Evolutionary conservation across 2,113 vertebrate genomes (phyloP).

Genomic region (Cisticola juncidis): DNA sequence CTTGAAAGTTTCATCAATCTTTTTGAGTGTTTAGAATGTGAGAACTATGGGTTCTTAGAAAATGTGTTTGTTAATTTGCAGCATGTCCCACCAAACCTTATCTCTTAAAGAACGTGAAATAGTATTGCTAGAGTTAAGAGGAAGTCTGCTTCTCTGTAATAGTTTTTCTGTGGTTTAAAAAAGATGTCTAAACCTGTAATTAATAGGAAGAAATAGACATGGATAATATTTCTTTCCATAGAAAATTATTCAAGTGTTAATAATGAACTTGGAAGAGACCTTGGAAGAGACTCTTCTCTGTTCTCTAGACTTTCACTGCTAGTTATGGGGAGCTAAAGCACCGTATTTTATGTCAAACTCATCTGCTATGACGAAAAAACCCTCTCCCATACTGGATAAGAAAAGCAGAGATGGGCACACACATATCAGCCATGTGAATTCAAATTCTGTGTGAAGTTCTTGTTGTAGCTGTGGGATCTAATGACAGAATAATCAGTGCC

Average conservation of each 20-base stretch:
- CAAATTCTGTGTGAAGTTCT: not conserved
- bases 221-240: not conserved
- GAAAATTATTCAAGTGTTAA: not conserved
- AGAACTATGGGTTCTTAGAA: not conserved
- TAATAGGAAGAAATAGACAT: not conserved
- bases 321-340: not conserved
- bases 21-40: not conserved
- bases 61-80: not conserved
- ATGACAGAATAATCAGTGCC: constrained; percentile 24
- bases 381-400: not conserved
- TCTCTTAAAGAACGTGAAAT: not conserved
- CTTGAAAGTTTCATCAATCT: not conserved
- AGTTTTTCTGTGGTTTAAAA: not conserved
- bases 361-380: not conserved
- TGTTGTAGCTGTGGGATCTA: constrained; percentile 17
- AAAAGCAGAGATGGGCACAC: not conserved
- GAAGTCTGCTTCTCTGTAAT: not conserved
- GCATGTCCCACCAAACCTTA: not conserved
- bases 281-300: not conserved
- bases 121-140: not conserved
- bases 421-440: not conserved
- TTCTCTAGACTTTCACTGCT: not conserved
- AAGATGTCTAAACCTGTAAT: not conserved
- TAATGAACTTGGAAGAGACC: not conserved
- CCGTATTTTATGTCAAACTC: not conserved